Base-by-base conservation (phyloP, 2,888 invertebrate genomes). In the Hirtodrosophila confusa region DNA sequence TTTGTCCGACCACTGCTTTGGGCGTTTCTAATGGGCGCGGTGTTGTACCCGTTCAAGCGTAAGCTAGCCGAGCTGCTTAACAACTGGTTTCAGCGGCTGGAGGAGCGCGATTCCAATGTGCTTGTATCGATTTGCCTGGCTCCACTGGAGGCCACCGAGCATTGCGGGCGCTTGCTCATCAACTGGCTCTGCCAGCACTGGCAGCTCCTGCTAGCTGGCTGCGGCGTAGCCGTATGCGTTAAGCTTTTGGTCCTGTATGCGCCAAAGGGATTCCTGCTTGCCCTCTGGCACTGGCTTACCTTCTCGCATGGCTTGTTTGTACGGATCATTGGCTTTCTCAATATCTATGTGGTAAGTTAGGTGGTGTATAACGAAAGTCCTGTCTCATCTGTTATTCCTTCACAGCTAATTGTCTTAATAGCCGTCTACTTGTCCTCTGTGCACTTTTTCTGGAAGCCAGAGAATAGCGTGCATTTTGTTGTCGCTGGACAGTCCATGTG, bases 21-120 rank as follows among this genome's bases (percentile, higher is more conserved):
- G 99, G 98, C 99, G 0, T 93, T 98, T 58, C 93, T 99, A 33
- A 97, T 98, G 86, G 99, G 99, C n/a, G 98, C 98, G 0, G 96
- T 98, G 37, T 93, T 99, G n/a, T 97, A 98, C 91, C 99, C 99
- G 0, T 95, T 98, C 88, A 99, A 99, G 91, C 94, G 95, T 67
- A 95, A 94, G 57, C 91, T 98, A 43, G 95, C 97, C 0, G 94
- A 94, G 64, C 92, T 94, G 66, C 93, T 97, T 23, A 94, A 95
- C 80, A 93, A 94, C 74, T 98, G 98, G 97, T 95, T 97, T 88
- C 93, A 94, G 84, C 92, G 93, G 54, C 90, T 95, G 40, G 95
- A 96, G 86, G 93, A 93, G 65, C 93, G 94, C 0, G 93, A 94
- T 69, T 94, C 94, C 4, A 95, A 95, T 77, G 92, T 96, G 36